Conservation (phyloP, 2,113 vertebrate species). For the Stercorarius parasiticus region DNA sequence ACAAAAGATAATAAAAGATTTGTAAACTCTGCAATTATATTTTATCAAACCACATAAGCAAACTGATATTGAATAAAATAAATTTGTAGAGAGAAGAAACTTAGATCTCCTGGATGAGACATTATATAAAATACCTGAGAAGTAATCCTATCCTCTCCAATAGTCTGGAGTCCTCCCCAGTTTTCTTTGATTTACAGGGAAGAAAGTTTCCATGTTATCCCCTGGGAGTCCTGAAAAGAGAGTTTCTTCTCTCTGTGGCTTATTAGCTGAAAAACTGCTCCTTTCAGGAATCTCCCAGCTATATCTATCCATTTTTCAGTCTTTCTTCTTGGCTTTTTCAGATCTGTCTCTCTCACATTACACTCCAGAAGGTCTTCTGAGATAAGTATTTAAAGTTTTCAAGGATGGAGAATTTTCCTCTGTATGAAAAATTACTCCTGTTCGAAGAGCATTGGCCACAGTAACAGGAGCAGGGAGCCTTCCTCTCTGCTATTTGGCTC, state of each 20-base stretch:
- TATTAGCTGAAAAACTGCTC: neutral
- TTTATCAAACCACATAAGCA: neutral
- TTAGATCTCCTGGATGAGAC: neutral
- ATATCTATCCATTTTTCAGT: neutral
- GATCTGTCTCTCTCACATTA: neutral
- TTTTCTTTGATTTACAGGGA: neutral
- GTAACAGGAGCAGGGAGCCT: neutral
- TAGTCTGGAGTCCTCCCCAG: neutral
- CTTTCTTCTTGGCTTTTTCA: neutral
- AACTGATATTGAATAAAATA: neutral
- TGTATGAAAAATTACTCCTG: neutral
- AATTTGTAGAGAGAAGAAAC: neutral
- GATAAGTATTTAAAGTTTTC: neutral
- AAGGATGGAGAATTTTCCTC: neutral
- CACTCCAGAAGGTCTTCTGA: neutral
- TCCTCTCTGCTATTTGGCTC: neutral
- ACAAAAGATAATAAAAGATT: neutral
- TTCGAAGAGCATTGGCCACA: neutral
- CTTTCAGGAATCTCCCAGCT: neutral
- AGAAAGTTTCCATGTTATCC: neutral
- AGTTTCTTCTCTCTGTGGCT: neutral
- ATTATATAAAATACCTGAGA: neutral
- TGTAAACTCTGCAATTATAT: neutral
- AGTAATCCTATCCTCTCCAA: neutral
- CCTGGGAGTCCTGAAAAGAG: neutral